phyloP scores from a whole-genome alignment of 2,888 invertebrate species.

The Heliconius erato region DNA sequence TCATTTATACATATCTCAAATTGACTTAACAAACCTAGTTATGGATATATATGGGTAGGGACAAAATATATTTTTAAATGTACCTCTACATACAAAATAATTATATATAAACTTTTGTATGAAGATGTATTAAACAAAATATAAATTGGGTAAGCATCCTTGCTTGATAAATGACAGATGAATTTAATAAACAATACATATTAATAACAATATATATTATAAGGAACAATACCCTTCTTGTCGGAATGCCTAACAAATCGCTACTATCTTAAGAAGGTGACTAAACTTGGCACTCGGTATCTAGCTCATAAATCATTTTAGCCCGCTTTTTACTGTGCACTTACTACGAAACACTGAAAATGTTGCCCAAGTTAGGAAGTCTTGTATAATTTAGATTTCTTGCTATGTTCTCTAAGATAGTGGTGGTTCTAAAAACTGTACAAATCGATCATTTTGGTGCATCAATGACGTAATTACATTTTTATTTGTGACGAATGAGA shows the following conservation, averaged over 20 bases:
- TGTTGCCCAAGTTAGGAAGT: background rate
- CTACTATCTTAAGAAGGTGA: slow-evolving; percentile 6
- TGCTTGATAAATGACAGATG: background rate
- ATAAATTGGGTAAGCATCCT: too few relatives aligned
- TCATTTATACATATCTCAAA: too few relatives aligned
- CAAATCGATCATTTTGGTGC: too few relatives aligned
- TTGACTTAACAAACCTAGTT: too few relatives aligned
- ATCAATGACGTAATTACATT: background rate
- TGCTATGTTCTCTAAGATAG: background rate
- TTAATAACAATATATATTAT: background rate
- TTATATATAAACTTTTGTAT: too few relatives aligned
- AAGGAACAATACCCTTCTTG: slow-evolving; percentile 15
- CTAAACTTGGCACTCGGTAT: slow-evolving; percentile 29
- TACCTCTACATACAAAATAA: too few relatives aligned
- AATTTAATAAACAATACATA: background rate
- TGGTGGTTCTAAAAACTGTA: too few relatives aligned
- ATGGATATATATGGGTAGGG: too few relatives aligned
- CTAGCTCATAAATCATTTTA: slow-evolving; percentile 33
- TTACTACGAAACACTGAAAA: slow-evolving; percentile 22
- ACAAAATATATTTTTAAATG: too few relatives aligned
- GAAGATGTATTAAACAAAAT: too few relatives aligned
- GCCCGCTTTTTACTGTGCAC: slow-evolving; percentile 23
- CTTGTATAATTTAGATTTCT: background rate
- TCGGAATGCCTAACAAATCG: slow-evolving; percentile 20
- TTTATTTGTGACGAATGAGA: too few relatives aligned